These are phyloP conservation scores for Pelobates fuscus DNA, from an alignment of 2,113 vertebrate genomes.

Conservation along the genomic window DNA sequence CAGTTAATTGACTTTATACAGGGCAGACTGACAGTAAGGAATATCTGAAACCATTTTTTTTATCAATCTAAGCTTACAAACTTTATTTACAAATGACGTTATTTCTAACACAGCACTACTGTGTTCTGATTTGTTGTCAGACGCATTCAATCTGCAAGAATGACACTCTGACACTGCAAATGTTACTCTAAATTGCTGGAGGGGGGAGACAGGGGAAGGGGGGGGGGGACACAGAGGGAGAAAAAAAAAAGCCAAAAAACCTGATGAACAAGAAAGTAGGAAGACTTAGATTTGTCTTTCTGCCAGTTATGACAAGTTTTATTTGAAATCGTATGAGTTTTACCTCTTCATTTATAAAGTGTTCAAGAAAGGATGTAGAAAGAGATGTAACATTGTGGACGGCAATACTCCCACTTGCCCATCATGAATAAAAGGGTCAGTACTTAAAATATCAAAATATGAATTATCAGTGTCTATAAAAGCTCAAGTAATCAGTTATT, in stretches of 20 bases:
- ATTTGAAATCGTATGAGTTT: conserved; percentile 15
- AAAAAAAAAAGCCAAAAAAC: conserved; percentile 15
- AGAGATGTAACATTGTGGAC: not conserved
- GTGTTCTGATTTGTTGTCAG: too few relatives aligned
- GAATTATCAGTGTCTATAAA: not conserved
- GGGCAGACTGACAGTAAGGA: too few relatives aligned
- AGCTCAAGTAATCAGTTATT: not conserved
- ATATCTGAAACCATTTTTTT: conserved; percentile 5
- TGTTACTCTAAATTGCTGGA: too few relatives aligned
- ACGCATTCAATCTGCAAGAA: too few relatives aligned
- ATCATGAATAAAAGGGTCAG: not conserved
- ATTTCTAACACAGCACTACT: conserved; percentile 14
- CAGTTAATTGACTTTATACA: too few relatives aligned
- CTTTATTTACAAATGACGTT: conserved; percentile 23
- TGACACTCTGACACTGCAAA: too few relatives aligned
- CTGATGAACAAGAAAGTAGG: conserved; percentile 29
- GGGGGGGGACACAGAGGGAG: conserved; percentile 19
- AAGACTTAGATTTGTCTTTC: conserved; percentile 24
- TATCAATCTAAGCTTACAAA: not conserved
- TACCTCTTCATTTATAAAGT: not conserved
- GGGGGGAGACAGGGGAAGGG: too few relatives aligned
- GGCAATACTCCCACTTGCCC: not conserved
- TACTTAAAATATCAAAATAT: not conserved
- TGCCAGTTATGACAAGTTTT: conserved; percentile 41
- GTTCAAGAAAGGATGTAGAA: not conserved